These are phyloP conservation scores for Darevskia mixta DNA, from an alignment of 2,797 vertebrate species.

Conservation along the genomic window DNA sequence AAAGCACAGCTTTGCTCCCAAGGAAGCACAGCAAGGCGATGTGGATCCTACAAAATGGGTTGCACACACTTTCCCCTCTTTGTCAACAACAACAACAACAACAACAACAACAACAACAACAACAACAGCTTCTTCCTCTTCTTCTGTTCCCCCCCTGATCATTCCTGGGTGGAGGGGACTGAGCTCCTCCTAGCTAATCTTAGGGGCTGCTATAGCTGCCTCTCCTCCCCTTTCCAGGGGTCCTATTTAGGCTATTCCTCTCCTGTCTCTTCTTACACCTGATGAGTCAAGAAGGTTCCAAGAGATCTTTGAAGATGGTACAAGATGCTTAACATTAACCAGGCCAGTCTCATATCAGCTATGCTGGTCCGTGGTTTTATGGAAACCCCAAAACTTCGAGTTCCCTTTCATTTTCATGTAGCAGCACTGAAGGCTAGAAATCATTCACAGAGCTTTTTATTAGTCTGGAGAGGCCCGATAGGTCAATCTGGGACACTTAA, in stretches of 20 bases:
- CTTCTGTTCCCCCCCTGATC: no score
- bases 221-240: not conserved
- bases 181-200: not conserved
- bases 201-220: not conserved
- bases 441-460: not conserved
- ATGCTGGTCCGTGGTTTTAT: not conserved
- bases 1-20: not conserved
- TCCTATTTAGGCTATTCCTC: not conserved
- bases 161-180: not conserved
- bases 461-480: conserved; percentile 51
- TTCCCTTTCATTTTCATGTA: not conserved
- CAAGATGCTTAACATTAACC: not conserved
- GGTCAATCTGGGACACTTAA: conserved; percentile 61
- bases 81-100: not conserved
- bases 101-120: not conserved
- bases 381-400: not conserved
- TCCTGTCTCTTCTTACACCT: not conserved
- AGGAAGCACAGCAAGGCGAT: not conserved
- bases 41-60: not conserved
- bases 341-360: not conserved
- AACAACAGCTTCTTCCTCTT: no score
- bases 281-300: not conserved
- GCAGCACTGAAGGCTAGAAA: not conserved
- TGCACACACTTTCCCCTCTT: not conserved
- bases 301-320: not conserved